Conservation (phyloP, 2,888 invertebrate genomes). For the Dolomedes plantarius region DNA sequence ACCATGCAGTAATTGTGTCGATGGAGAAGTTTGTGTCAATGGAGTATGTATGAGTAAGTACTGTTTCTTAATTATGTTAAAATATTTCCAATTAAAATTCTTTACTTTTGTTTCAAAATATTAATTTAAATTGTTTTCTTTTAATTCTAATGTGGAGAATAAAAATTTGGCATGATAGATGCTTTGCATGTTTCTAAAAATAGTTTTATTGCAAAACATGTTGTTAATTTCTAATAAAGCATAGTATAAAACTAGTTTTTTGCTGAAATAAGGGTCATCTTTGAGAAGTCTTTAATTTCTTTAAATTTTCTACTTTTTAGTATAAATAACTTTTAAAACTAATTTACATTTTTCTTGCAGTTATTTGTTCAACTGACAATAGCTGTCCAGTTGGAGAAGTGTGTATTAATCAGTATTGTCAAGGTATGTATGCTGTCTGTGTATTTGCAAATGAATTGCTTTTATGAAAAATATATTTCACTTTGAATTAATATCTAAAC, state of each 20-base stretch:
- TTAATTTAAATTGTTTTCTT: neutral
- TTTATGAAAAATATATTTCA: neutral
- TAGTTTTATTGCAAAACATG: no score
- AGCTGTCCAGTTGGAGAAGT: slow-evolving; percentile 94
- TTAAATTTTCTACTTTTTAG: no score
- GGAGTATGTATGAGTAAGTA: slow-evolving; percentile 72
- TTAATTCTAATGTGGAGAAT: no score
- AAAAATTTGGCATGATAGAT: no score
- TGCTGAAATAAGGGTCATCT: no score
- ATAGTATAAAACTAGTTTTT: no score
- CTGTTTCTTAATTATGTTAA: no score
- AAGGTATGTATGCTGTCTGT: slow-evolving; percentile 75
- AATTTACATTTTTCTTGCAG: slow-evolving; percentile 80
- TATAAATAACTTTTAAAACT: no score
- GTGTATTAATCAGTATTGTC: slow-evolving; percentile 84
- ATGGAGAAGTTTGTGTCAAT: slow-evolving; percentile 74
- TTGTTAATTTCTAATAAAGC: no score
- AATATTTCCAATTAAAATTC: no score
- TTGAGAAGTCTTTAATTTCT: no score
- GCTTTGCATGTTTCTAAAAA: no score
- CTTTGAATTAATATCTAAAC: neutral
- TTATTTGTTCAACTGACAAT: slow-evolving; percentile 91
- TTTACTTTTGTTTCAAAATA: neutral
- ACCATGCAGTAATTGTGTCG: slow-evolving; percentile 73
- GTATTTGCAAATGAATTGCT: neutral